phyloP scores from a whole-genome alignment of 2,797 vertebrate genomes.

The Threskiornis aethiopicus region DNA sequence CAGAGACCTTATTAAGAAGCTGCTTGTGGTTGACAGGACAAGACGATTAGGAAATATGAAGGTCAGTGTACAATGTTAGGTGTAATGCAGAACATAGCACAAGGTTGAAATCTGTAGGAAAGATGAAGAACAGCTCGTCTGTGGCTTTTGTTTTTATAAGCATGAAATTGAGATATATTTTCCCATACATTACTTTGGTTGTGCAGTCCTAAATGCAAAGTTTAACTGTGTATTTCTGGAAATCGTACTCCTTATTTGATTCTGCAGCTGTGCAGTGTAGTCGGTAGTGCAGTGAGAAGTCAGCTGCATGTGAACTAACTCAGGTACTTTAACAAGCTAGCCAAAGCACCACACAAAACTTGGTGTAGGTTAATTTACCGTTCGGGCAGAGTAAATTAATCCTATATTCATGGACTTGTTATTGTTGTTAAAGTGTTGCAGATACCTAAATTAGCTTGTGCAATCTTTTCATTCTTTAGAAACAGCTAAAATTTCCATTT shows the following conservation, averaged over 20 bases:
- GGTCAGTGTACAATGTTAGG: constrained; percentile 74
- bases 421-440: background rate
- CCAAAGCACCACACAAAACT: background rate
- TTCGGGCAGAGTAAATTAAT: background rate
- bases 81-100: background rate
- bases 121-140: background rate
- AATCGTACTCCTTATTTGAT: background rate
- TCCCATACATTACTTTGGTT: background rate
- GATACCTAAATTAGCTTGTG: background rate
- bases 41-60: constrained; percentile 95
- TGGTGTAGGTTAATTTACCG: background rate
- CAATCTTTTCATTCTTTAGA: background rate
- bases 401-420: background rate
- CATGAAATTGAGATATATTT: background rate
- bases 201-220: background rate
- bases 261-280: background rate
- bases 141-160: background rate
- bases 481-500: background rate
- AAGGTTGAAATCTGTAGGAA: background rate
- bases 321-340: background rate
- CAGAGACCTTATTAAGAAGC: constrained; percentile 96
- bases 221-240: background rate
- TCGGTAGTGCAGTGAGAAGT: background rate
- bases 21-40: constrained; percentile 92
- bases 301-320: background rate